These are phyloP conservation scores for Heliconius aoede DNA, from an alignment of 2,888 invertebrate species.

Conservation along the genomic window DNA sequence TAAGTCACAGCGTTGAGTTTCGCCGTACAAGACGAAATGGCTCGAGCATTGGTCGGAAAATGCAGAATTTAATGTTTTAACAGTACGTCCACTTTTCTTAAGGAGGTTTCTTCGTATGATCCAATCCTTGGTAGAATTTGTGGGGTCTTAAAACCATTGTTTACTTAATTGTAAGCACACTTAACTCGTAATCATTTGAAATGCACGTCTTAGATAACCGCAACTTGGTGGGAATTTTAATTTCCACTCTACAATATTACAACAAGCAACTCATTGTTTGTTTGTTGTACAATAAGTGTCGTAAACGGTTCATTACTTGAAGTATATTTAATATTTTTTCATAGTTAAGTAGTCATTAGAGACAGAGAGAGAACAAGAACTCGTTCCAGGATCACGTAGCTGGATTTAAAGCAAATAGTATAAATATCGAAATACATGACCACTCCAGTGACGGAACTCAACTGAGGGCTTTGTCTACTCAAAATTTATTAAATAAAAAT, in stretches of 20 bases:
- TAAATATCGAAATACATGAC: no score
- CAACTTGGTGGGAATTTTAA: constrained; percentile 14
- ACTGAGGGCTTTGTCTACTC: no score
- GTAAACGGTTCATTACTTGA: neutral
- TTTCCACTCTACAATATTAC: neutral
- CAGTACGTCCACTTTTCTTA: neutral
- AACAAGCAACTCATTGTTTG: constrained; percentile 1
- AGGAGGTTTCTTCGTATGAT: neutral
- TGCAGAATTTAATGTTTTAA: neutral
- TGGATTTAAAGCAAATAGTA: no score
- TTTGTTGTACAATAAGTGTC: neutral
- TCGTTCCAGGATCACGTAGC: no score
- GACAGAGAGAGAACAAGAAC: no score
- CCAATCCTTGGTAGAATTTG: neutral
- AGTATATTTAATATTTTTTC: neutral
- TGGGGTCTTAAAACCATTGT: neutral
- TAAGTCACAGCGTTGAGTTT: neutral
- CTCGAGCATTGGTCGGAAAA: neutral
- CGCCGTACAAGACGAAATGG: neutral
- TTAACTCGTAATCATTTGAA: neutral
- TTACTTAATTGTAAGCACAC: neutral
- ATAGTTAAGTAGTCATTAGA: neutral
- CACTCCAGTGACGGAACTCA: no score
- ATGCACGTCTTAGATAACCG: constrained; percentile 10
- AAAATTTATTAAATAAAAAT: no score